A percentile compares a stretch with the other conserved stretches of the same genome.
Evolutionary conservation across 1,140 invertebrate genomes (phyloP).

Genomic region (Drosophila simulans): DNA sequence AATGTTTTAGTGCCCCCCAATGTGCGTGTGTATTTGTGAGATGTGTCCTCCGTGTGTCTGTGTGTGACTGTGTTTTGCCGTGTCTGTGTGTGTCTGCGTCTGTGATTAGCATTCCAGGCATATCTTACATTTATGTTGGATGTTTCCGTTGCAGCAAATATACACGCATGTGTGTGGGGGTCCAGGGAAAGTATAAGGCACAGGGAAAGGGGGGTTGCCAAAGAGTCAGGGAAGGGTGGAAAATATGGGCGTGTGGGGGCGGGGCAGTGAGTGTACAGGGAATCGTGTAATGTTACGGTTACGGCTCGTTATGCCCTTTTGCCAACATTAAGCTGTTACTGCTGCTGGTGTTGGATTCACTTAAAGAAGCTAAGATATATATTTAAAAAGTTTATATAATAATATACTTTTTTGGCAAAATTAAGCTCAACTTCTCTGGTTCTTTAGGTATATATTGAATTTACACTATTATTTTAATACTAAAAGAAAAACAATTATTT

Average conservation of each 20-base stretch:
- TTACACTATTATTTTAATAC: no score
- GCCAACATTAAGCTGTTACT: constrained; percentile 64
- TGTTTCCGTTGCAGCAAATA: constrained; percentile 82
- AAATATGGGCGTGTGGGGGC: neutral
- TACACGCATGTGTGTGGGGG: constrained; percentile 27
- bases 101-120: constrained; percentile 81
- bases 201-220: neutral
- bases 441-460: no score
- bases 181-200: neutral
- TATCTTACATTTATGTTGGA: constrained; percentile 82
- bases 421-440: no score
- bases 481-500: neutral
- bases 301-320: constrained; percentile 78
- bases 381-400: neutral
- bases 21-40: constrained; percentile 31
- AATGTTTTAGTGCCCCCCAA: constrained; percentile 71
- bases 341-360: constrained; percentile 26
- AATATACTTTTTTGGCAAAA: neutral
- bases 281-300: constrained; percentile 78
- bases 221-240: neutral
- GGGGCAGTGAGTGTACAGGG: constrained; percentile 24
- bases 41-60: constrained; percentile 13
- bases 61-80: constrained; percentile 2
- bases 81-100: constrained; percentile 36
- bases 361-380: neutral